phyloP scores from a whole-genome alignment of 37 sponge, comb jelly and placozoan genomes.

The Spongilla lacustris region DNA sequence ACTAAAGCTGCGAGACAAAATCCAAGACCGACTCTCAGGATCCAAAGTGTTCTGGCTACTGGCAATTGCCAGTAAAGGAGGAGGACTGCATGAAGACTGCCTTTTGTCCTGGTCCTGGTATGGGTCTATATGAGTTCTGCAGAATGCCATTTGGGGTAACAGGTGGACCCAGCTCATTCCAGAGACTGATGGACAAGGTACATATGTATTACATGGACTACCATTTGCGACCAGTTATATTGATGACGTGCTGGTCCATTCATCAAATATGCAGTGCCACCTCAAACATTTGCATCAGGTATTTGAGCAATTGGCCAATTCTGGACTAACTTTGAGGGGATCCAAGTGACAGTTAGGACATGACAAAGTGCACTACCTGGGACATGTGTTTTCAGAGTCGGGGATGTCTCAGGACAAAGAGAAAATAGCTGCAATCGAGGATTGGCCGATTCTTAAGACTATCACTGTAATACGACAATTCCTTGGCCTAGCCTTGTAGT shows the following conservation, averaged over 20 bases:
- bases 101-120: slow-evolving; percentile 65
- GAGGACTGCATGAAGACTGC: slow-evolving; percentile 58
- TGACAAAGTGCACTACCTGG: no score
- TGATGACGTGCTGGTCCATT: slow-evolving; percentile 52
- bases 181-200: slow-evolving; percentile 61
- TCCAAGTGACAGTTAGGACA: no score
- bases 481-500: slow-evolving; percentile 61
- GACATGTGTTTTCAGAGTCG: no score
- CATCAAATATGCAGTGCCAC: slow-evolving; percentile 17
- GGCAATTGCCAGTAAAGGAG: slow-evolving; percentile 60
- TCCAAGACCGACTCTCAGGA: slow-evolving; percentile 38
- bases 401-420: slow-evolving; percentile 50
- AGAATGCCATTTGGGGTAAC: slow-evolving; percentile 55
- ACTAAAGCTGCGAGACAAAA: background rate
- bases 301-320: slow-evolving; percentile 49
- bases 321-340: no score
- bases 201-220: slow-evolving; percentile 43
- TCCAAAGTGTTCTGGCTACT: slow-evolving; percentile 41
- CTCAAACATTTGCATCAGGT: slow-evolving; percentile 43
- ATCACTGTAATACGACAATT: slow-evolving; percentile 28
- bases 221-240: slow-evolving; percentile 49
- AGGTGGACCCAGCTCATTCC: slow-evolving; percentile 63
- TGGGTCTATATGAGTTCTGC: slow-evolving; percentile 60
- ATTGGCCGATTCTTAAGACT: slow-evolving; percentile 21
- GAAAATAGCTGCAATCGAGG: slow-evolving; percentile 44